phyloP scores from a whole-genome alignment of 2,113 vertebrate genomes.

The Poicephalus gulielmi region DNA sequence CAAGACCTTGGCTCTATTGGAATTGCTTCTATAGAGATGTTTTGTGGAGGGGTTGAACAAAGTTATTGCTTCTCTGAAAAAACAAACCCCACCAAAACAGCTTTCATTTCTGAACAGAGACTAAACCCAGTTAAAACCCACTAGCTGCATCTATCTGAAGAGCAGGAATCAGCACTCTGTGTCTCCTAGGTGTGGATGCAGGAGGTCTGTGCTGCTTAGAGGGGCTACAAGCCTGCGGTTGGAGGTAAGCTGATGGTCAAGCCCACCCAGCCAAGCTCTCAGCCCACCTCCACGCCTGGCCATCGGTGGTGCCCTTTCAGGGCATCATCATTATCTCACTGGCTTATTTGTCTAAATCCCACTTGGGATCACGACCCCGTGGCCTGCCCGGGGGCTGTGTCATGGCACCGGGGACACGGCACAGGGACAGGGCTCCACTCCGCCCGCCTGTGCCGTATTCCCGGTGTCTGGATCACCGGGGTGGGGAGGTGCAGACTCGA shows the following conservation, averaged over 20 bases:
- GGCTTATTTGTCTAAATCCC: not conserved
- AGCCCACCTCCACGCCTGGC: rapidly evolving
- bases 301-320: rapidly evolving
- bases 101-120: not conserved
- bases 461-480: too few species aligned
- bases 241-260: not conserved
- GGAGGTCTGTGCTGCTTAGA: not conserved
- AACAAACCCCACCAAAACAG: not conserved
- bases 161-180: rapidly evolving
- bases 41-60: not conserved
- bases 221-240: rapidly evolving
- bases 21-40: not conserved
- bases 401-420: not conserved
- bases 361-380: not conserved
- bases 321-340: rapidly evolving
- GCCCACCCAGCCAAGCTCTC: not conserved
- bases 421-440: not conserved
- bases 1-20: not conserved
- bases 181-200: not conserved
- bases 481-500: not conserved
- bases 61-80: not conserved
- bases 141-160: too few species aligned
- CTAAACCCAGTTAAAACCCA: not conserved
- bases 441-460: not conserved
- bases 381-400: rapidly evolving